A percentile compares a stretch with the other conserved stretches of the same genome.
phyloP scores from a whole-genome alignment of 2,113 vertebrate species.

The Puffinus mauretanicus region DNA sequence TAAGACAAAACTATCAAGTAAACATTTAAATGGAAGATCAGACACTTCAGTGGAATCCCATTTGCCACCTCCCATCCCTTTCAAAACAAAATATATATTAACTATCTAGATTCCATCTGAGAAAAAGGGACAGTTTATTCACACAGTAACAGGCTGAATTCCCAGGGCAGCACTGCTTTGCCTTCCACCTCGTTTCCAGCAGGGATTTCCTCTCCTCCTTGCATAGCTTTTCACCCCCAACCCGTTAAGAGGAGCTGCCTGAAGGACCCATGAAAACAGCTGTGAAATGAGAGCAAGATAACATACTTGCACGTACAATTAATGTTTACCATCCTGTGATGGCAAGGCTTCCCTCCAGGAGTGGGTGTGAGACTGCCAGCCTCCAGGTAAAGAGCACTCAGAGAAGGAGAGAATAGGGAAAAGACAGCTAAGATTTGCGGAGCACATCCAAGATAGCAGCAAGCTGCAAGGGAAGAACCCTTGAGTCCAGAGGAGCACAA shows the following conservation, averaged over 20 bases:
- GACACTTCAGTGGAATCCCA: background rate
- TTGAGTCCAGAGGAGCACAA: background rate
- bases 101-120: background rate
- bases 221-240: background rate
- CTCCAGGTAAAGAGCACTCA: background rate
- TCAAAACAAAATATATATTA: background rate
- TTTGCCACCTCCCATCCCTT: background rate
- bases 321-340: background rate
- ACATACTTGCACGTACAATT: rapidly evolving
- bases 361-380: background rate
- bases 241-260: background rate
- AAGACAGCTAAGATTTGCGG: background rate
- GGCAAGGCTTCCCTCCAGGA: background rate
- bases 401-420: background rate
- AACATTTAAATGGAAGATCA: background rate
- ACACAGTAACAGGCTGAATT: background rate
- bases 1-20: background rate
- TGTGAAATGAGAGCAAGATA: background rate
- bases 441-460: background rate
- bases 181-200: background rate
- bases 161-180: background rate
- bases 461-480: background rate
- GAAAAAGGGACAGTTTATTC: background rate
- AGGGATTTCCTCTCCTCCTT: background rate
- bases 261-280: background rate